A percentile compares a stretch with the other conserved stretches of the same genome.
Evolutionary conservation across 2,888 invertebrate species (phyloP).

Genomic region (Criorhina ranunculi): DNA sequence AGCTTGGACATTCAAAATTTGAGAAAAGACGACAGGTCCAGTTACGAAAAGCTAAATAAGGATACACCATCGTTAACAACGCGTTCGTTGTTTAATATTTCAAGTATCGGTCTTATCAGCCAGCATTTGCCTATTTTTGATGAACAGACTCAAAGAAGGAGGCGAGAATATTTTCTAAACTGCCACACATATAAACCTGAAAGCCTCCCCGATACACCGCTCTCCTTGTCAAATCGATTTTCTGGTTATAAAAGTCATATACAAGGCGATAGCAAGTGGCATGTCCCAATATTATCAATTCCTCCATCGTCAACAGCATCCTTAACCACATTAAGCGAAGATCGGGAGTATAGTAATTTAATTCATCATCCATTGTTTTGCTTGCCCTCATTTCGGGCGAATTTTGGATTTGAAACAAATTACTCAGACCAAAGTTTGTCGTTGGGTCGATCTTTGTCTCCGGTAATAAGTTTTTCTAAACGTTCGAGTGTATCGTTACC

Average conservation of each 20-base stretch:
- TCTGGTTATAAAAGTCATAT: conserved; percentile 10
- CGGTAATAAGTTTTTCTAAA: conserved; percentile 15
- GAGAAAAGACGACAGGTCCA: not conserved
- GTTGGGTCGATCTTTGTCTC: conserved; percentile 10
- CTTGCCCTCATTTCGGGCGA: conserved; percentile 10
- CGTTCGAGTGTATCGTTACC: conserved; percentile 43
- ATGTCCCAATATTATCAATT: conserved; percentile 30
- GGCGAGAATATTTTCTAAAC: not conserved
- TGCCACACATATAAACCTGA: not conserved
- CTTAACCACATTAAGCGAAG: conserved; percentile 32
- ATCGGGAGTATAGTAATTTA: conserved; percentile 21
- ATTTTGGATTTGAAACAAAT: conserved; percentile 10
- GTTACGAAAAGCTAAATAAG: conserved; percentile 2
- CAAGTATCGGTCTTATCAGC: conserved; percentile 35
- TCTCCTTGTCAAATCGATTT: conserved; percentile 18
- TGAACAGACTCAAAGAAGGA: conserved; percentile 2
- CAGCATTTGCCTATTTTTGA: conserved; percentile 29
- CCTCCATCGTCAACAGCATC: conserved; percentile 31
- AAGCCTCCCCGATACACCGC: conserved; percentile 9
- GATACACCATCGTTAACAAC: conserved; percentile 31
- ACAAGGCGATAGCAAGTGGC: conserved; percentile 25
- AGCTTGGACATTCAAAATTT: conserved; percentile 30
- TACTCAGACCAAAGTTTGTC: conserved; percentile 3
- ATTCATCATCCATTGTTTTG: conserved; percentile 23
- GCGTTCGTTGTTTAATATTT: conserved; percentile 49